phyloP scores from a whole-genome alignment of 2,888 invertebrate species.

The Lycaena phlaeas region DNA sequence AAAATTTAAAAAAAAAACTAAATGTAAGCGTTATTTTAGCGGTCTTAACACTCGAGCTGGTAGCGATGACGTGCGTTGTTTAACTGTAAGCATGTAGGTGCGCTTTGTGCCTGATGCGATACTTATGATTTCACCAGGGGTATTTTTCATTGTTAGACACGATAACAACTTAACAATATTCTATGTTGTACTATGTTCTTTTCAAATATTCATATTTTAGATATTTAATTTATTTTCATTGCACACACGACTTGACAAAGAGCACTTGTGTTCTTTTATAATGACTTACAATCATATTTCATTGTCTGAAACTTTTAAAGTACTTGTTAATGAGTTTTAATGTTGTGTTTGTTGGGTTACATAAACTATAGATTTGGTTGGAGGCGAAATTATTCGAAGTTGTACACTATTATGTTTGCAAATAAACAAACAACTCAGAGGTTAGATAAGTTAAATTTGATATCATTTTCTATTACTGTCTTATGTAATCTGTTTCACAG shows the following conservation, averaged over 20 bases:
- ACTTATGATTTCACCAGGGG: slow-evolving; percentile 62
- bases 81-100: slow-evolving; percentile 57
- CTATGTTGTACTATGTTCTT: slow-evolving; percentile 3
- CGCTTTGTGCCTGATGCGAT: slow-evolving; percentile 55
- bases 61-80: slow-evolving; percentile 60
- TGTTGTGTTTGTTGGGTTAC: no score
- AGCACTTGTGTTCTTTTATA: not conserved
- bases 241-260: not conserved
- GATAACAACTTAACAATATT: slow-evolving; percentile 38
- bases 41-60: slow-evolving; percentile 43
- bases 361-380: no score
- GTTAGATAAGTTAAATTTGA: no score
- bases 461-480: no score
- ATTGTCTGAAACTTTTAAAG: not conserved
- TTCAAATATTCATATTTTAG: not conserved
- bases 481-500: no score
- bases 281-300: not conserved
- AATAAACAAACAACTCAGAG: no score
- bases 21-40: slow-evolving; percentile 41
- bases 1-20: not conserved
- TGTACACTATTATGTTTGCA: no score
- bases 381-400: no score
- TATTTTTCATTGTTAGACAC: slow-evolving; percentile 20
- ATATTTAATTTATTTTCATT: not conserved
- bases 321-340: not conserved